These are phyloP conservation scores for Drosophila lowei DNA, from an alignment of 1,140 invertebrate species.

Conservation along the genomic window DNA sequence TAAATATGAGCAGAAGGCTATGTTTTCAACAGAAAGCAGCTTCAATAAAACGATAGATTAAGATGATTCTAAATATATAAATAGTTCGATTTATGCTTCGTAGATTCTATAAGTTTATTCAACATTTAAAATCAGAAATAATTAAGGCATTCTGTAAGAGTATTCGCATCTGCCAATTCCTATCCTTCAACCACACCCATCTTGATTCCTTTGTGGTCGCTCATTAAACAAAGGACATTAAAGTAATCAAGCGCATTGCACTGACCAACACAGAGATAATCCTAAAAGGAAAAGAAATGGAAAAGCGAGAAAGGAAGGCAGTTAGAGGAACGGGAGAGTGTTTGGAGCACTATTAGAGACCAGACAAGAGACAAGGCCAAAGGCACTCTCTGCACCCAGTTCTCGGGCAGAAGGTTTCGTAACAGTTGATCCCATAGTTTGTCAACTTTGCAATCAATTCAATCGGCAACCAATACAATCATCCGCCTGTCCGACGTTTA, in stretches of 20 bases:
- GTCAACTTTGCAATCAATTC: constrained; percentile 37
- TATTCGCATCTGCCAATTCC: no score
- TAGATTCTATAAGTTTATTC: no score
- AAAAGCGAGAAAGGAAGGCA: no score
- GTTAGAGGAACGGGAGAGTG: no score
- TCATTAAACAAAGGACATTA: constrained; percentile 52
- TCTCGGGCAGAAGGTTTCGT: constrained; percentile 11
- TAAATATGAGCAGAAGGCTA: no score
- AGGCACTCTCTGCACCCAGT: not conserved
- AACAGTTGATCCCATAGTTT: constrained; percentile 30
- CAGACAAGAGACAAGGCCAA: not conserved
- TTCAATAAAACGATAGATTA: no score
- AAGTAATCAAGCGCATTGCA: constrained; percentile 54
- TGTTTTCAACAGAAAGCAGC: no score
- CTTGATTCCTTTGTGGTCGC: constrained; percentile 20
- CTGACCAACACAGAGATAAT: constrained; percentile 39
- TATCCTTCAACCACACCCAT: not conserved
- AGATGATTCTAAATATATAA: no score
- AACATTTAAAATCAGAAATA: no score
- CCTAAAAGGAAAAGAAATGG: constrained; percentile 8
- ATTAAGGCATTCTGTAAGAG: no score
- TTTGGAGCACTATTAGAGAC: not conserved
- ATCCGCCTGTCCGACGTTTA: constrained; percentile 33
- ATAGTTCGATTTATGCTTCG: no score
- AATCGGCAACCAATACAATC: constrained; percentile 21